Conservation (phyloP, 2,797 vertebrate genomes). For the Potorous gilbertii region DNA sequence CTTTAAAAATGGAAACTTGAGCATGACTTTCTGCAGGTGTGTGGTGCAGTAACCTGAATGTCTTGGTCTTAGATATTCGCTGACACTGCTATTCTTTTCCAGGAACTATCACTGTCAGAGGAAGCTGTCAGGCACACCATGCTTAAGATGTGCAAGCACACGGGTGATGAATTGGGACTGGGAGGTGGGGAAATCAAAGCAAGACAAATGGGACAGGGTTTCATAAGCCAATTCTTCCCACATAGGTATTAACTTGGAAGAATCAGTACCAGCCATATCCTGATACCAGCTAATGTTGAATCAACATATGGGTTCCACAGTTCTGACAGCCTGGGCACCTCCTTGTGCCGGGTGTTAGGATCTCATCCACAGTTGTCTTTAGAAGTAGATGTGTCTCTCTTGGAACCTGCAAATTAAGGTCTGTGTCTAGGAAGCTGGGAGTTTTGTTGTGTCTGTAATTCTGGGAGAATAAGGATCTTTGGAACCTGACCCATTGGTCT, state of each 20-base stretch:
- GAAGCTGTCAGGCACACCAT: background rate
- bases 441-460: background rate
- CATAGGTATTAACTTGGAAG: background rate
- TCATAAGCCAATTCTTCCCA: background rate
- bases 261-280: background rate
- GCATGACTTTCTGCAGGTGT: conserved; percentile 47
- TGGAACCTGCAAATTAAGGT: background rate
- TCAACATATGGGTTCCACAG: background rate
- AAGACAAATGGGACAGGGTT: background rate
- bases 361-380: background rate
- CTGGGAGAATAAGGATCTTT: background rate
- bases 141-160: background rate
- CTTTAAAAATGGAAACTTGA: background rate
- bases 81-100: conserved; percentile 28
- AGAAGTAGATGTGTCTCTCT: background rate
- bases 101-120: background rate
- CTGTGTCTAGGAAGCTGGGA: background rate
- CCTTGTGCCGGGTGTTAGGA: background rate
- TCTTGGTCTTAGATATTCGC: conserved; percentile 48
- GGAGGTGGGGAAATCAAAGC: background rate
- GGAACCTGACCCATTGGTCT: background rate
- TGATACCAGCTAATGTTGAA: background rate
- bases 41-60: conserved; percentile 49
- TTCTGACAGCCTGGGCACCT: background rate
- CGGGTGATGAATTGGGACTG: background rate